Evolutionary conservation across 2,888 invertebrate species (phyloP).

Genomic region (Drosophila kokeensis): DNA sequence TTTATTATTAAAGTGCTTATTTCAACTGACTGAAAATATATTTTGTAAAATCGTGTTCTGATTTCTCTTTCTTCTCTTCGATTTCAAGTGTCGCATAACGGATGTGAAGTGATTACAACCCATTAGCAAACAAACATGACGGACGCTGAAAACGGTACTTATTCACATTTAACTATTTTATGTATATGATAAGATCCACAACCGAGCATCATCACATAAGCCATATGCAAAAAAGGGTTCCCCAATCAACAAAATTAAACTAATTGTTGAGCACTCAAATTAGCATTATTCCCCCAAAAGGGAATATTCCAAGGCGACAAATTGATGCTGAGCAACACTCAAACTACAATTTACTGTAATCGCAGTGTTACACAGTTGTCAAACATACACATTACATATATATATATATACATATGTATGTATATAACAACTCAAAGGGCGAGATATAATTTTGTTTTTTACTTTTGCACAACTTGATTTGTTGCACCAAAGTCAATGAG

Average conservation of each 20-base stretch:
- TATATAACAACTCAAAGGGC: not conserved
- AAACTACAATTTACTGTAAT: not conserved
- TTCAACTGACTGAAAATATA: not conserved
- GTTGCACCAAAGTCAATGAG: not conserved
- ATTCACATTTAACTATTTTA: not conserved
- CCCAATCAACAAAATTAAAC: not conserved
- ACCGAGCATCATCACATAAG: not conserved
- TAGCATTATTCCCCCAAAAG: not conserved
- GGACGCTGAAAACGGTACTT: conserved; percentile 68
- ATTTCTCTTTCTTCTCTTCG: conserved; percentile 57
- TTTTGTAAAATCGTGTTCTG: conserved; percentile 26
- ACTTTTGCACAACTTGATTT: not conserved
- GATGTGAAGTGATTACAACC: conserved; percentile 57
- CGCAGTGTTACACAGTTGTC: too few species aligned
- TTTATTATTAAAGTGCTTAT: not conserved
- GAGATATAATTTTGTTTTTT: not conserved
- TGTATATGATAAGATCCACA: not conserved
- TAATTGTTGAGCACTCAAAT: not conserved
- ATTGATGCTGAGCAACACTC: not conserved
- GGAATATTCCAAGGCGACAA: not conserved
- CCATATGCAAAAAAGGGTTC: not conserved
- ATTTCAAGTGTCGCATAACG: conserved; percentile 69
- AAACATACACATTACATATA: not conserved
- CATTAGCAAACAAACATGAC: conserved; percentile 47
- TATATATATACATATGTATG: not conserved